Evolutionary conservation across 2,797 vertebrate species (phyloP).

Genomic region (Hyperoplus lanceolatus): DNA sequence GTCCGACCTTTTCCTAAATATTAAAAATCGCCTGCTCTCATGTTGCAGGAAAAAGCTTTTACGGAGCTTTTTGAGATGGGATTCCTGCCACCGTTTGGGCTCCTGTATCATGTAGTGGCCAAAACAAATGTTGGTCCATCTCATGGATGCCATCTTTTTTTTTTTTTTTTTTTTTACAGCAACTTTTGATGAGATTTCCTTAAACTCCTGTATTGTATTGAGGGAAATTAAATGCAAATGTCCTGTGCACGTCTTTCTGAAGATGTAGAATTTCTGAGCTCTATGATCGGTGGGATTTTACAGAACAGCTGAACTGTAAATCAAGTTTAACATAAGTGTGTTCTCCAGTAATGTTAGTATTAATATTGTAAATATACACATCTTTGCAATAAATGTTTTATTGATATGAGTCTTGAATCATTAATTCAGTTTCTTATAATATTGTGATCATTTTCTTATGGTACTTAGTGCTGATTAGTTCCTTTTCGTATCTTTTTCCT

Average conservation of each 20-base stretch:
- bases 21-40: slow-evolving; percentile 2
- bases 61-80: slow-evolving; percentile 24
- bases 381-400: slow-evolving; percentile 73
- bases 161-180: neutral
- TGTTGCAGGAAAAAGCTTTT: slow-evolving; percentile 15
- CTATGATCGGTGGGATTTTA: neutral
- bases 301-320: slow-evolving; percentile 24
- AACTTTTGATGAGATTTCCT: slow-evolving; percentile 13
- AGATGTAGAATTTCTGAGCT: slow-evolving; percentile 28
- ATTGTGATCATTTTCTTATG: neutral
- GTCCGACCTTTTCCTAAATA: slow-evolving; percentile 1
- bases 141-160: neutral
- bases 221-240: neutral
- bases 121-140: slow-evolving; percentile 20
- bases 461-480: neutral
- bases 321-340: slow-evolving; percentile 17
- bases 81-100: slow-evolving; percentile 11
- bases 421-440: neutral
- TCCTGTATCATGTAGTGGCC: slow-evolving; percentile 14
- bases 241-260: slow-evolving; percentile 39
- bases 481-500: neutral
- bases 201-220: neutral
- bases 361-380: slow-evolving; percentile 71
- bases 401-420: slow-evolving; percentile 10
- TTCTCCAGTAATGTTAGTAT: slow-evolving; percentile 26